phyloP scores from a whole-genome alignment of 37 sponge, comb jelly and placozoan genomes.

The Agelas oroides region DNA sequence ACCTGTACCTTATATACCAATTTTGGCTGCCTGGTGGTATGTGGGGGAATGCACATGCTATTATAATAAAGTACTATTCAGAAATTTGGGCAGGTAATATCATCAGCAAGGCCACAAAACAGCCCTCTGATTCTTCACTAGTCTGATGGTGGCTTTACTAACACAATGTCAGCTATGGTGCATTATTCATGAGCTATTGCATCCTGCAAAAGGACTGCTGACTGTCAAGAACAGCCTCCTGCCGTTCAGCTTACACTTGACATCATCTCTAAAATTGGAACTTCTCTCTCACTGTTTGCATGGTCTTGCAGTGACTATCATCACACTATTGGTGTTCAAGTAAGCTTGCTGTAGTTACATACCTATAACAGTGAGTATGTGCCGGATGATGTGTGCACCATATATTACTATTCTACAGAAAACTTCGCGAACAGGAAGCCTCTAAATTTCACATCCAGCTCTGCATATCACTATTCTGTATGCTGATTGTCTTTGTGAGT shows the following conservation, averaged over 20 bases:
- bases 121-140: too few species aligned
- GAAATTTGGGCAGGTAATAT: too few species aligned
- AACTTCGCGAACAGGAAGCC: slow-evolving; percentile 7
- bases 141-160: too few species aligned
- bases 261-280: slow-evolving; percentile 29
- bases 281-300: slow-evolving; percentile 24
- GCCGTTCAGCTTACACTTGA: not conserved
- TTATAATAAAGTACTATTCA: too few species aligned
- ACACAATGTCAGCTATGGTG: too few species aligned
- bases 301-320: slow-evolving; percentile 30
- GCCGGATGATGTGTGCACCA: too few species aligned
- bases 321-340: slow-evolving; percentile 32
- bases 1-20: slow-evolving; percentile 53
- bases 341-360: slow-evolving; percentile 3
- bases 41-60: too few species aligned
- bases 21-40: slow-evolving; percentile 53
- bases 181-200: too few species aligned
- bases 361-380: too few species aligned
- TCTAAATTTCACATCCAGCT: slow-evolving; percentile 48
- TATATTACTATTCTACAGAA: slow-evolving; percentile 22
- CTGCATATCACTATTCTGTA: slow-evolving; percentile 29
- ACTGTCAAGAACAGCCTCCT: too few species aligned
- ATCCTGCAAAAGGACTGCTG: not conserved
- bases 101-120: too few species aligned
- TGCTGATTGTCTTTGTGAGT: slow-evolving; percentile 49